phyloP scores from a whole-genome alignment of 2,888 invertebrate genomes.

The Urechis unicinctus region DNA sequence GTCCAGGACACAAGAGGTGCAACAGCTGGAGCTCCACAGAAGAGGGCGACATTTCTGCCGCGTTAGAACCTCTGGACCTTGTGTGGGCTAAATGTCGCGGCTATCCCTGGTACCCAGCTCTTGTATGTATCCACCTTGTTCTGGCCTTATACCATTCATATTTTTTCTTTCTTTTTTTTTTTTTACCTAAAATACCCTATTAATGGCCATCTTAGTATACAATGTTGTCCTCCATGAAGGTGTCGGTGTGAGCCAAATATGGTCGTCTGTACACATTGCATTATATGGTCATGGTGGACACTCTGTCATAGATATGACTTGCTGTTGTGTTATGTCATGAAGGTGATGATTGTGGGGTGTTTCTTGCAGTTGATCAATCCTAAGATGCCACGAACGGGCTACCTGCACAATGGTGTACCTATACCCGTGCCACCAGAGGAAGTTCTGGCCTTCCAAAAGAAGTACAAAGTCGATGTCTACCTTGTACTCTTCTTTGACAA shows the following conservation, averaged over 20 bases:
- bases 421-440: conserved; percentile 89
- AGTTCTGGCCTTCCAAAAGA: conserved; percentile 70
- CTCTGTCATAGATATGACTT: too few species aligned
- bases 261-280: too few species aligned
- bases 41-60: conserved; percentile 44
- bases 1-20: not conserved
- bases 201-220: not conserved
- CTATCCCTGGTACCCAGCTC: conserved; percentile 95
- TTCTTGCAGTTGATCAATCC: conserved; percentile 74
- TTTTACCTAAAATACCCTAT: not conserved
- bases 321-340: not conserved
- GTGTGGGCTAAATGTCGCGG: conserved; percentile 97
- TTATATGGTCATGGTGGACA: too few species aligned
- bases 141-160: too few species aligned
- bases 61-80: conserved; percentile 76
- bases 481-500: conserved; percentile 92
- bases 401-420: conserved; percentile 87
- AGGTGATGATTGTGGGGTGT: not conserved
- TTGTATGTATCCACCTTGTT: conserved; percentile 53
- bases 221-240: too few species aligned
- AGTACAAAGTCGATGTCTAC: conserved; percentile 77
- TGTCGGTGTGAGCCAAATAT: too few species aligned
- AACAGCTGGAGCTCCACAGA: conserved; percentile 12
- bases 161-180: not conserved
- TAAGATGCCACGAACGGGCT: conserved; percentile 80